Conservation (phyloP, 2,113 vertebrate species). For the Falcunculus frontatus region DNA sequence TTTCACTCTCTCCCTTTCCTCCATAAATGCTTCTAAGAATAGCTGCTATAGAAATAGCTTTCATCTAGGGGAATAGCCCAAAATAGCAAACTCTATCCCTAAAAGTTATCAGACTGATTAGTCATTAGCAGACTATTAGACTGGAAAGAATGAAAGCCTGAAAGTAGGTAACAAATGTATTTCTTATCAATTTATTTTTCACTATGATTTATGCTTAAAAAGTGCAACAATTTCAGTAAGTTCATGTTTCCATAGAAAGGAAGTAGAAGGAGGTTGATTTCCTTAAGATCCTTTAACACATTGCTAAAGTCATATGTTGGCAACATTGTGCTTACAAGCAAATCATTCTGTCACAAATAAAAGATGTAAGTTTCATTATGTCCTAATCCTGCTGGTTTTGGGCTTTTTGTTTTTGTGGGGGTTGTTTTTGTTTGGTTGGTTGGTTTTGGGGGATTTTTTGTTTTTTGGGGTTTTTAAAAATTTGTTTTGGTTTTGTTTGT, state of each 20-base stretch:
- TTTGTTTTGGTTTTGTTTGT: neutral
- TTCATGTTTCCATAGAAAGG: neutral
- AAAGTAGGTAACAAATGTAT: neutral
- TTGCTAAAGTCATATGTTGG: neutral
- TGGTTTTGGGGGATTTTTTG: too few species aligned
- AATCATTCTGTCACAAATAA: neutral
- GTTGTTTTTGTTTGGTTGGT: too few species aligned
- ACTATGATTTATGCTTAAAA: neutral
- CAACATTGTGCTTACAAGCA: neutral
- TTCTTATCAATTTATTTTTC: neutral
- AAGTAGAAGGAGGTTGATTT: neutral
- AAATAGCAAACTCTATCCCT: neutral
- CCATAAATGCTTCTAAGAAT: constrained; percentile 58
- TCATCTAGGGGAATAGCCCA: neutral
- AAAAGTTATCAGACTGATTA: neutral
- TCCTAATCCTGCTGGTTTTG: neutral
- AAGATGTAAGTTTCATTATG: neutral
- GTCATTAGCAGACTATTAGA: neutral
- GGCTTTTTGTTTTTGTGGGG: too few species aligned
- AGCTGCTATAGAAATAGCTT: constrained; percentile 23
- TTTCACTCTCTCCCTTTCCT: neutral
- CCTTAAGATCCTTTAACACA: neutral
- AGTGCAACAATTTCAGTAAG: neutral
- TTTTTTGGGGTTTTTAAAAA: too few species aligned
- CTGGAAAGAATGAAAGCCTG: neutral